phyloP scores from a whole-genome alignment of 2,888 invertebrate species.

The Phengaris arion region DNA sequence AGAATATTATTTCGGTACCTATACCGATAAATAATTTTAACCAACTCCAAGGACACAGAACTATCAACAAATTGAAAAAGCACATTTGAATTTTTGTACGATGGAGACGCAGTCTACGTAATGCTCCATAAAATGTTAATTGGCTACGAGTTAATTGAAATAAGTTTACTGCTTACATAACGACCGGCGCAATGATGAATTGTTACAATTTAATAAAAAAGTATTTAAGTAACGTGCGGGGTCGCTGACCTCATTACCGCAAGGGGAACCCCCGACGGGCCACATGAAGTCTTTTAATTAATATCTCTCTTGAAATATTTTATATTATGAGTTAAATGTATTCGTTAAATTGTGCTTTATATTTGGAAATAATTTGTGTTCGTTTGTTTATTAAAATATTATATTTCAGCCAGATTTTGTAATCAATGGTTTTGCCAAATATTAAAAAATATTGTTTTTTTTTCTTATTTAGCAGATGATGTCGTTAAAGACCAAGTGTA shows the following conservation, averaged over 20 bases:
- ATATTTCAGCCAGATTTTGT: too few relatives aligned
- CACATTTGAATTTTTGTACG: not conserved
- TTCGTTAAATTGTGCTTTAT: not conserved
- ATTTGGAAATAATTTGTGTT: too few relatives aligned
- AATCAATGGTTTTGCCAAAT: too few relatives aligned
- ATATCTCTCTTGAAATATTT: slow-evolving; percentile 4
- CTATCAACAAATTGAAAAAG: not conserved
- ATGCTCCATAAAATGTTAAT: not conserved
- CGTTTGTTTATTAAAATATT: too few relatives aligned
- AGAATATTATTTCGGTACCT: too few relatives aligned
- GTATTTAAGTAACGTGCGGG: not conserved
- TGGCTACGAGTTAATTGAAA: slow-evolving; percentile 12
- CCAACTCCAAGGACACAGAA: not conserved
- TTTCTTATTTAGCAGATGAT: too few relatives aligned
- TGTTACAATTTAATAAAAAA: slow-evolving; percentile 30
- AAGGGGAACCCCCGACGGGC: not conserved
- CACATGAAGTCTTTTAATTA: slow-evolving; percentile 12
- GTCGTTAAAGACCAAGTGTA: too few relatives aligned
- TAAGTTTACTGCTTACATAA: slow-evolving; percentile 6
- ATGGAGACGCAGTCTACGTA: not conserved
- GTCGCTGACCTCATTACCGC: slow-evolving; percentile 20
- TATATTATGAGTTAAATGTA: not conserved
- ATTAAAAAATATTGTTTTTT: too few relatives aligned
- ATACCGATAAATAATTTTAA: not conserved
- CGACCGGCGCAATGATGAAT: slow-evolving; percentile 24